Percentiles rank a stretch among this genome's conserved stretches.
These are phyloP conservation scores for Irena cyanogastra DNA, from an alignment of 2,113 vertebrate species.

Conservation along the genomic window DNA sequence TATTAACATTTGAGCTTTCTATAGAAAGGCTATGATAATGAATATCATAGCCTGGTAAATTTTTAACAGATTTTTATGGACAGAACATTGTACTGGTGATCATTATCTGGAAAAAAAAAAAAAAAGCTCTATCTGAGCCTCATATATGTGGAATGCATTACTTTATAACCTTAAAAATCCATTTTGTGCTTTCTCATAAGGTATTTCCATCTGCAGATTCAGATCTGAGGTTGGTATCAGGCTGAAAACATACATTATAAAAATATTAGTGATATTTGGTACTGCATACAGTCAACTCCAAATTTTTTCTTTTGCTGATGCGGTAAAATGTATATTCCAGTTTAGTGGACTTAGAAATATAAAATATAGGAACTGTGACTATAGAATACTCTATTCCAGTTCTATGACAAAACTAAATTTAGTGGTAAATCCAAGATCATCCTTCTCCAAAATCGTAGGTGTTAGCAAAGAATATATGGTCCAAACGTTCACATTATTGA, in stretches of 20 bases:
- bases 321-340: background rate
- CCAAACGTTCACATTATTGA: background rate
- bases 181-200: background rate
- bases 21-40: background rate
- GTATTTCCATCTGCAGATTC: background rate
- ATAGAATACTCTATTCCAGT: background rate
- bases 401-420: background rate
- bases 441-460: background rate
- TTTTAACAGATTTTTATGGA: constrained; percentile 31
- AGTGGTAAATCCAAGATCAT: background rate
- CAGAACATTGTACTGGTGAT: background rate
- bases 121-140: background rate
- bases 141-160: background rate
- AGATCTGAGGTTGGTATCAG: background rate
- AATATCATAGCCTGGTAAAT: constrained; percentile 2
- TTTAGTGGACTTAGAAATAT: background rate
- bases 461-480: background rate
- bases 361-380: background rate
- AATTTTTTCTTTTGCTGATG: background rate
- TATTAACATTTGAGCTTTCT: background rate
- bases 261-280: background rate
- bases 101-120: background rate
- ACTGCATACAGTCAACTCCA: background rate
- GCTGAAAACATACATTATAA: background rate
- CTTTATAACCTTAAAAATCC: constrained; percentile 13